Conservation (phyloP, 1,140 invertebrate species). For the Marisa cornuarietis region DNA sequence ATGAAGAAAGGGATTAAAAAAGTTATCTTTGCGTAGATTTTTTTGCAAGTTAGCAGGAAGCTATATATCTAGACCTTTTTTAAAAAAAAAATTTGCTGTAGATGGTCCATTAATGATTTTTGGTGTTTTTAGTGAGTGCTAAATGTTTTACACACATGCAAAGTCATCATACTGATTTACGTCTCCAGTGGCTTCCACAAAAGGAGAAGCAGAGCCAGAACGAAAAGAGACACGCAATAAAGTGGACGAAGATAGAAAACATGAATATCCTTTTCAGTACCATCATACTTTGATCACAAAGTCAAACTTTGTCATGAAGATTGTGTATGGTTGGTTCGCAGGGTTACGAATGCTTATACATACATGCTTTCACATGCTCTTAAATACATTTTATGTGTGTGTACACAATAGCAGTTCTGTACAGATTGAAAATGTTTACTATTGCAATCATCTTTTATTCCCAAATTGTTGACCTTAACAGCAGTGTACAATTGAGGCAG, state of each 20-base stretch:
- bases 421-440: neutral
- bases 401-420: neutral
- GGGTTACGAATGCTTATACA: neutral
- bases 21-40: too few species aligned
- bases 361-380: neutral
- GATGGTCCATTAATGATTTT: too few species aligned
- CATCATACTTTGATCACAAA: neutral
- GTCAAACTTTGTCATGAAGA: neutral
- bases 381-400: neutral
- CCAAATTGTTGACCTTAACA: constrained; percentile 40
- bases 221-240: constrained; percentile 96
- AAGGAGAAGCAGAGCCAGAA: constrained; percentile 98
- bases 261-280: constrained; percentile 75
- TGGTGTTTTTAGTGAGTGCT: neutral
- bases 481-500: constrained; percentile 87
- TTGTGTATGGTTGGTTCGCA: neutral
- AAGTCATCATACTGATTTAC: constrained; percentile 10
- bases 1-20: too few species aligned
- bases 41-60: too few species aligned
- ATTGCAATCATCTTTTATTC: neutral
- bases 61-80: too few species aligned
- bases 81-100: too few species aligned
- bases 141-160: too few species aligned
- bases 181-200: constrained; percentile 81
- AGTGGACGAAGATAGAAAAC: constrained; percentile 98